Conservation (phyloP, 2,113 vertebrate species). For the Anthoscopus minutus region DNA sequence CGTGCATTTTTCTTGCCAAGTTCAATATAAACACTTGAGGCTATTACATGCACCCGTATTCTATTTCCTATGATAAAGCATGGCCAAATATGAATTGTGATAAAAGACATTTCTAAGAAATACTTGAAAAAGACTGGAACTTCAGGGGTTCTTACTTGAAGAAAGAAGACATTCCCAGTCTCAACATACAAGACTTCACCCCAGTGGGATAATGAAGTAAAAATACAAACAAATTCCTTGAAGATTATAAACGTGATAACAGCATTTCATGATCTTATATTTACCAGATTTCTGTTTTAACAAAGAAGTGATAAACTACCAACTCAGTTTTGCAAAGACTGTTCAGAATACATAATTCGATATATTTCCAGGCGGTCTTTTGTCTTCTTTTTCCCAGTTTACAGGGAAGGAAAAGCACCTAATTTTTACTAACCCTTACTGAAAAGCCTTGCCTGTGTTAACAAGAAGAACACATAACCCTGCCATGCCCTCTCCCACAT, state of each 20-base stretch:
- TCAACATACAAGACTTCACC: background rate
- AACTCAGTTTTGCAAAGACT: background rate
- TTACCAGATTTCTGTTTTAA: background rate
- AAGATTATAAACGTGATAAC: background rate
- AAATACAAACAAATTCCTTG: background rate
- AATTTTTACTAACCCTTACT: background rate
- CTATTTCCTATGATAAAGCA: conserved; percentile 57
- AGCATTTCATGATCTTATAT: background rate
- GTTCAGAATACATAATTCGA: background rate
- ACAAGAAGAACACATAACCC: background rate
- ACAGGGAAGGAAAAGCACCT: background rate
- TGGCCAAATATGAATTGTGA: conserved; percentile 1
- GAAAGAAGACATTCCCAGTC: background rate
- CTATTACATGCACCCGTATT: conserved; percentile 45
- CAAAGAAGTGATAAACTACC: background rate
- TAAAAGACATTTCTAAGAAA: conserved; percentile 16
- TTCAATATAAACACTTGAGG: conserved; percentile 52
- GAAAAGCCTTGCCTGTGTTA: background rate
- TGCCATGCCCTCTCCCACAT: background rate
- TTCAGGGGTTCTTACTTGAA: background rate
- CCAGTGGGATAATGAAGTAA: background rate
- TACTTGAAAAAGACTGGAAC: background rate
- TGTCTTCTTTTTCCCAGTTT: background rate
- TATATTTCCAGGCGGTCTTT: background rate
- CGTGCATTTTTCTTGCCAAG: conserved; percentile 46